Evolutionary conservation across 2,113 vertebrate species (phyloP).

Genomic region (Indri indri): DNA sequence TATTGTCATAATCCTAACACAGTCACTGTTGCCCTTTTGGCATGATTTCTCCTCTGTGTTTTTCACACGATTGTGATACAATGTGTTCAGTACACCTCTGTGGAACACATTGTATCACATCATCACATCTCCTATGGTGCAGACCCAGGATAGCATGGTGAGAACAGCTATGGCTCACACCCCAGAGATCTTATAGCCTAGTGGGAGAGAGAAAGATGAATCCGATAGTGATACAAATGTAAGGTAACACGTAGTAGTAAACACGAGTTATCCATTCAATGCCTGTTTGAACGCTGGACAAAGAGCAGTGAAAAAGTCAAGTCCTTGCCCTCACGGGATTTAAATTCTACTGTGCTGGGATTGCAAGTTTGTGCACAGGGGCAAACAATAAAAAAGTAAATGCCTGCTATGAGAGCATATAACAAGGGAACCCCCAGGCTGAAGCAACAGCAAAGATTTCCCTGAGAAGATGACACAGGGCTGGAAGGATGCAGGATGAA

Average conservation of each 20-base stretch:
- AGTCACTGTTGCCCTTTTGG: neutral
- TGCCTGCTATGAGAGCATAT: neutral
- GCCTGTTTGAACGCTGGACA: neutral
- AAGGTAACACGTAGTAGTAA: neutral
- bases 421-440: neutral
- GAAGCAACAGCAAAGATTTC: neutral
- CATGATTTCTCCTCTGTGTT: neutral
- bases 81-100: neutral
- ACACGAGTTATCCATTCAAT: neutral
- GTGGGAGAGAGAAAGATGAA: neutral
- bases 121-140: neutral
- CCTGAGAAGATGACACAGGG: neutral
- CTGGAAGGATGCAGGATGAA: neutral
- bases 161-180: neutral
- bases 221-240: neutral
- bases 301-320: neutral
- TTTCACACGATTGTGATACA: neutral
- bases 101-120: neutral
- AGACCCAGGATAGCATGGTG: neutral
- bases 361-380: too few relatives aligned
- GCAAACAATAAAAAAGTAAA: neutral
- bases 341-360: neutral
- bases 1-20: constrained; percentile 4
- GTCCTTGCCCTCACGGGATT: neutral
- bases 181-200: neutral